Conservation (phyloP, 2,888 invertebrate species). For the Tupiocoris notatus region DNA sequence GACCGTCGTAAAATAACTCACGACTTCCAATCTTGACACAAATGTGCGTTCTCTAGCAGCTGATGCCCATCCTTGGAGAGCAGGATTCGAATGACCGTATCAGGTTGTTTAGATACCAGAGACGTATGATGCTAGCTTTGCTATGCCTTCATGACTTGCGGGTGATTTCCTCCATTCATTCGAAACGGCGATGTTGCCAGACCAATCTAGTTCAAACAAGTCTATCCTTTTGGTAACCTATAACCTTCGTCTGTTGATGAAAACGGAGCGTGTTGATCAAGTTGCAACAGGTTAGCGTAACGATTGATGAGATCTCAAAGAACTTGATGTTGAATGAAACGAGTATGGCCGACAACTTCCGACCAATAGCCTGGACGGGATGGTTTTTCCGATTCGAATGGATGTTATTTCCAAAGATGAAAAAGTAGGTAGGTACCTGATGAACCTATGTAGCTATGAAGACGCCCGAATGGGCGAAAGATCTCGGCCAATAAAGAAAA, state of each 20-base stretch:
- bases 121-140: neutral
- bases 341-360: too few species aligned
- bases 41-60: neutral
- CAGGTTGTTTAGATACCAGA: too few species aligned
- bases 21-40: neutral
- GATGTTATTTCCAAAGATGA: too few species aligned
- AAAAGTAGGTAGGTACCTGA: too few species aligned
- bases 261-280: neutral
- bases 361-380: too few species aligned
- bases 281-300: neutral
- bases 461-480: too few species aligned
- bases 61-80: neutral
- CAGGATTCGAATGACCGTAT: neutral
- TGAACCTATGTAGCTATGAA: too few species aligned
- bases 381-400: too few species aligned
- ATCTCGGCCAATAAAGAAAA: too few species aligned
- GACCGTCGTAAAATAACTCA: neutral
- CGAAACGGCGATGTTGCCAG: neutral
- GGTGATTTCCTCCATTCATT: neutral
- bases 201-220: neutral
- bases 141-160: neutral
- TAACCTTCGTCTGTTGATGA: neutral
- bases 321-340: neutral
- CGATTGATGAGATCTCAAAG: neutral
- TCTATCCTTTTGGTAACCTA: neutral